A percentile compares a stretch with the other conserved stretches of the same genome.
phyloP scores from a whole-genome alignment of 2,797 vertebrate genomes.

The Morus bassanus region DNA sequence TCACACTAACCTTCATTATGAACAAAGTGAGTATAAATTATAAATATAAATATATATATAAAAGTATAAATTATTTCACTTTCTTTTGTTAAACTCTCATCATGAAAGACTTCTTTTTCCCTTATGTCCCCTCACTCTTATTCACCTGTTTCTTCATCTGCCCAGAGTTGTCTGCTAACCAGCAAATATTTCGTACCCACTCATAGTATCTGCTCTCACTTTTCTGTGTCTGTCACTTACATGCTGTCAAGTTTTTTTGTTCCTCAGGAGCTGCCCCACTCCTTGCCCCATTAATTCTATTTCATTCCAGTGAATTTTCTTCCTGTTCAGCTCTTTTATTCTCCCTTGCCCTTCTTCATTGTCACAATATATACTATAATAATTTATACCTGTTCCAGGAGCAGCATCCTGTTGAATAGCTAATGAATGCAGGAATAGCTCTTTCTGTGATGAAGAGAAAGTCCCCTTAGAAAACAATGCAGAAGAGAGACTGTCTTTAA shows the following conservation, averaged over 20 bases:
- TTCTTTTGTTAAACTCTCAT: background rate
- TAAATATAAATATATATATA: too few relatives aligned
- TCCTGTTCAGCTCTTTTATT: background rate
- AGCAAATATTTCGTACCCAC: background rate
- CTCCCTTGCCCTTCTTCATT: background rate
- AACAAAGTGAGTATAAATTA: background rate
- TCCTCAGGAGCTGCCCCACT: background rate
- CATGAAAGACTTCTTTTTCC: background rate
- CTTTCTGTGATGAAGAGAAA: background rate
- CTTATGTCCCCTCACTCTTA: background rate
- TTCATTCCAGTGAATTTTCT: background rate
- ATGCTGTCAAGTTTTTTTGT: background rate
- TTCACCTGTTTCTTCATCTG: background rate
- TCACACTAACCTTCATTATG: background rate
- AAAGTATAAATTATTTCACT: background rate
- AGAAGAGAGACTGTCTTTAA: background rate
- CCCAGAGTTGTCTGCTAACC: background rate
- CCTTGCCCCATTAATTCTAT: background rate
- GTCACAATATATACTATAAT: background rate
- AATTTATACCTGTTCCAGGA: background rate
- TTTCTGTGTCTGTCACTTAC: background rate
- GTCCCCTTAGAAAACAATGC: background rate
- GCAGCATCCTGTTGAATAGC: accelerated
- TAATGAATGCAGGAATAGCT: background rate
- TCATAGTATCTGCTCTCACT: background rate